phyloP scores from a whole-genome alignment of 2,797 vertebrate species.

The Oceanodroma leucorhoa region DNA sequence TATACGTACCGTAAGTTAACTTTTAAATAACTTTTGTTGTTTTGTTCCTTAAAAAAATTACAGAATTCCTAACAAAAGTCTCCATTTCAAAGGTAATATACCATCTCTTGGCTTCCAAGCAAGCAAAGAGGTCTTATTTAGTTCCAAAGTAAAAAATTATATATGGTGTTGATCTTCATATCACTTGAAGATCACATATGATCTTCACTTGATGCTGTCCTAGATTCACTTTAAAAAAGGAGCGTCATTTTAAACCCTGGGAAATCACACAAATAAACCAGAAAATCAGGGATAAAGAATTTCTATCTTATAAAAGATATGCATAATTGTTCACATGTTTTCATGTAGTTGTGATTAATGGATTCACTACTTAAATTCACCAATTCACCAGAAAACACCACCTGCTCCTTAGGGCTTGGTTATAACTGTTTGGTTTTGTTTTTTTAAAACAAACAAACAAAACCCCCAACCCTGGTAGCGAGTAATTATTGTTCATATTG shows the following conservation, averaged over 20 bases:
- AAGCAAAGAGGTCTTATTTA: neutral
- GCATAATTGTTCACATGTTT: accelerated
- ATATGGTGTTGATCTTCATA: neutral
- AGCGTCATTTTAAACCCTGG: neutral
- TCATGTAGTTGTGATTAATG: neutral
- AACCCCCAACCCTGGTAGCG: neutral
- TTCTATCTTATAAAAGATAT: accelerated
- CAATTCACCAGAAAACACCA: neutral
- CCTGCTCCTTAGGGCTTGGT: neutral
- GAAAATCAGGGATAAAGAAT: neutral
- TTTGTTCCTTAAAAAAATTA: neutral
- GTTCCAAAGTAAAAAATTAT: neutral
- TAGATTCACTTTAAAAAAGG: neutral
- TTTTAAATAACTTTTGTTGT: neutral
- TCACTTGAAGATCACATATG: too few relatives aligned
- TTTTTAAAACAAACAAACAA: neutral
- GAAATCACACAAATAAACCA: neutral
- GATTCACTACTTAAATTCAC: neutral
- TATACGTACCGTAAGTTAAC: neutral
- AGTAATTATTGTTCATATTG: neutral
- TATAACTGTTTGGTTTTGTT: neutral
- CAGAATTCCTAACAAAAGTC: accelerated
- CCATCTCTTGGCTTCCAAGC: neutral
- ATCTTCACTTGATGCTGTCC: neutral
- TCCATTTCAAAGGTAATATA: neutral